A percentile compares a stretch with the other conserved stretches of the same genome.
These are phyloP conservation scores for Mixornis gularis DNA, from an alignment of 2,113 vertebrate genomes.

Conservation along the genomic window DNA sequence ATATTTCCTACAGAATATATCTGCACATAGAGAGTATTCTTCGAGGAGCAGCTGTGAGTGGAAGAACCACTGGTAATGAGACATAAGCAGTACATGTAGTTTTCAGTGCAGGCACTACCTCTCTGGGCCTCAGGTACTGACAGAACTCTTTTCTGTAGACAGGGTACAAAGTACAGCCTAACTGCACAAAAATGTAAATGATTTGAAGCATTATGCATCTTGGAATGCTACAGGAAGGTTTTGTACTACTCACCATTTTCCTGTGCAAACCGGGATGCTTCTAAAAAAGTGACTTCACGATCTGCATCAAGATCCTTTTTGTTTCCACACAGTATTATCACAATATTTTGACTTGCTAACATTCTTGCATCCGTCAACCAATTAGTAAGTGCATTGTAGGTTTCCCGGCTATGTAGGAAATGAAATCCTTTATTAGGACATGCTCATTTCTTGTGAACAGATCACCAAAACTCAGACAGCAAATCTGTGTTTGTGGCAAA, in stretches of 20 bases:
- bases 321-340: conserved; percentile 79
- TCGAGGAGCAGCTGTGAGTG: not conserved
- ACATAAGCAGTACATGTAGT: not conserved
- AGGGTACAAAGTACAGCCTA: not conserved
- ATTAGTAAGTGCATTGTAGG: conserved; percentile 81
- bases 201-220: not conserved
- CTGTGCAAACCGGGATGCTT: conserved; percentile 79
- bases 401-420: conserved; percentile 72
- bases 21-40: not conserved
- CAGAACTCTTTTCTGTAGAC: not conserved
- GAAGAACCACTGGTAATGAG: not conserved
- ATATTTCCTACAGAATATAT: not conserved
- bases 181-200: not conserved
- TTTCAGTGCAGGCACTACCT: not conserved
- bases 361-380: conserved; percentile 80
- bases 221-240: not conserved
- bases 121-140: not conserved
- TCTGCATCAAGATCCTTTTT: conserved; percentile 79
- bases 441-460: not conserved
- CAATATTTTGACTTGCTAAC: conserved; percentile 79
- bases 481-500: not conserved
- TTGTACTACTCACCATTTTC: conserved; percentile 72
- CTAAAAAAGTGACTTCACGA: conserved; percentile 78
- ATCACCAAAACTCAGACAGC: not conserved
- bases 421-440: conserved; percentile 47